Base-by-base conservation (phyloP, 2,888 invertebrate species). In the Bugulina stolonifera region DNA sequence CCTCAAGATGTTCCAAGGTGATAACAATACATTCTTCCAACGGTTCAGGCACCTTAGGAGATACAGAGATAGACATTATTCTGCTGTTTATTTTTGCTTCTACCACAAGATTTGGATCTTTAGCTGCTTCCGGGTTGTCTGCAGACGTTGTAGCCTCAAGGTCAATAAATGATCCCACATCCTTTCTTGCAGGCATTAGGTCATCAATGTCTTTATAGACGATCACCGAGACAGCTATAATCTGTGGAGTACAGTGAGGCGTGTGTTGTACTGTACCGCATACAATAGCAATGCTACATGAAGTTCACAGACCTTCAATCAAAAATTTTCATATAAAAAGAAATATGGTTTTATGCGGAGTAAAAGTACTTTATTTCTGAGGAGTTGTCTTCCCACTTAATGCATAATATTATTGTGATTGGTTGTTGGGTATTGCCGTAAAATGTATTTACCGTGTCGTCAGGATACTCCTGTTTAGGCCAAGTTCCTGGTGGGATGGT, bases 1-100 rank as follows among this genome's bases (percentile, higher is more conserved):
- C n/a, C n/a, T 64, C 32, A 3, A 14, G 35, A 25, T 70, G 70
- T 23, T 70, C 70, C 70, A 70, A 10, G 52, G 25, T 70, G 70
- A 70, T 70, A 14, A 43, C 54, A 29, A 70, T 14, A 23, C 70
- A 70, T 3, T 54, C 70, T 3, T 14, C 5, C 5, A 70, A 23
- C 3, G 43, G 43, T 2, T 35, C 27, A 5, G 23, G 23, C 35
- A 70, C 52, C 35, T 10, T 5, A 2, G 70, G 70, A 29, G 35
- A 5, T 43, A 43, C 70, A 2, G 23, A 29, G 32, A 70, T 43
- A 25, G 70, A 70, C 54, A 70, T 54, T 5, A 70, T 23, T 43
- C 70, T 23, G 29, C 70, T 70, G 52, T 43, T 54, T 14, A 70
- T 25, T 2, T 5, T 54, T 23, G 70, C n/a, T 25, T n/a, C n/a